phyloP scores from a whole-genome alignment of 2,113 vertebrate genomes.

The Pachyramphus minor region DNA sequence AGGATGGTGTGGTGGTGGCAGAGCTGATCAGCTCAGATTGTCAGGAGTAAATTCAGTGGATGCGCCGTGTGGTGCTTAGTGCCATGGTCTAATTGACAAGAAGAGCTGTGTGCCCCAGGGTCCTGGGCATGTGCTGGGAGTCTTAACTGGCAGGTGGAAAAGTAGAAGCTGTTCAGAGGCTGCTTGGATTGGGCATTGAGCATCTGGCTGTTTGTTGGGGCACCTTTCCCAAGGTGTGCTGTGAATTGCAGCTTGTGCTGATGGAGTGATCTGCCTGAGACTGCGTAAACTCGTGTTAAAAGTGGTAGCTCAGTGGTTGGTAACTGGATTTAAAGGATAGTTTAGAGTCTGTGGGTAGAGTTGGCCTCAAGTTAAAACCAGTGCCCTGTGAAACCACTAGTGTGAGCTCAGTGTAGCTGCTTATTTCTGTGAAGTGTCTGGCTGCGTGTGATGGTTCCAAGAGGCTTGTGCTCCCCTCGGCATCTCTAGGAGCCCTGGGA shows the following conservation, averaged over 20 bases:
- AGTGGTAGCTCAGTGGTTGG: neutral
- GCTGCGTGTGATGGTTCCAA: neutral
- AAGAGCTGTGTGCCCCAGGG: neutral
- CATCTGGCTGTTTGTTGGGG: neutral
- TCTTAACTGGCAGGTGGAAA: neutral
- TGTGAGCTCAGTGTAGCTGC: neutral
- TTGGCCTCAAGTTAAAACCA: neutral
- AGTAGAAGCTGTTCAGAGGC: neutral
- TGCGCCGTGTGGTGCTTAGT: neutral
- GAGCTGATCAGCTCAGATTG: neutral
- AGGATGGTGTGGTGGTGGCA: neutral
- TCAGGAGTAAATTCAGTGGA: neutral
- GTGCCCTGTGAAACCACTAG: neutral
- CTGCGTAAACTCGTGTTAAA: accelerated
- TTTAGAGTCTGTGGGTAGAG: neutral
- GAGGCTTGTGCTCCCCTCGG: neutral
- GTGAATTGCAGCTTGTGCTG: neutral
- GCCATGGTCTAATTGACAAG: neutral
- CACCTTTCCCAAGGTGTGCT: neutral
- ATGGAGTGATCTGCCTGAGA: neutral
- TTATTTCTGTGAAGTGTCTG: neutral
- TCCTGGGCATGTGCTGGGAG: neutral
- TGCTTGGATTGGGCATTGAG: neutral
- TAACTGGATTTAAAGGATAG: neutral
- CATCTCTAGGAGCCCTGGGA: no score